A percentile compares a stretch with the other conserved stretches of the same genome.
These are phyloP conservation scores for Arion vulgaris DNA, from an alignment of 1,140 invertebrate species.

Conservation along the genomic window DNA sequence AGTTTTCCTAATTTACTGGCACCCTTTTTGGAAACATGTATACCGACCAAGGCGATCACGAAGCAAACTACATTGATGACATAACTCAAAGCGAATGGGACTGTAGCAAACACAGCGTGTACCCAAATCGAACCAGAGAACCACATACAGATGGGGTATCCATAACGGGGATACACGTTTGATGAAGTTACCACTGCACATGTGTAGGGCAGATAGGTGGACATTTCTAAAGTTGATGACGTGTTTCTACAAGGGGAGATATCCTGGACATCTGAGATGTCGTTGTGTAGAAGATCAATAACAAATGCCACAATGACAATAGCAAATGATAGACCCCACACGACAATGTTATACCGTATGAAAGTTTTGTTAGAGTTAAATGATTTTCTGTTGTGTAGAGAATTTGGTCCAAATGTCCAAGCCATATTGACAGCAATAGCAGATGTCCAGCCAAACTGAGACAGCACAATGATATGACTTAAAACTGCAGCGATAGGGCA, in stretches of 20 bases:
- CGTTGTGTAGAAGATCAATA: neutral
- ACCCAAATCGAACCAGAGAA: neutral
- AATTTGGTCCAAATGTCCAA: neutral
- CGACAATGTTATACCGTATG: neutral
- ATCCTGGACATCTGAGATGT: neutral
- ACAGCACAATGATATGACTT: neutral
- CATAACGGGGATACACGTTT: neutral
- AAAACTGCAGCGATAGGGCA: neutral
- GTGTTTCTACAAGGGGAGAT: neutral
- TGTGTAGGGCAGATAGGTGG: neutral
- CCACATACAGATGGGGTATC: neutral
- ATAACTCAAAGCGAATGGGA: neutral
- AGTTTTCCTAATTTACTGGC: neutral
- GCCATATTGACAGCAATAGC: neutral
- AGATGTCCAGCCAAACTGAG: neutral
- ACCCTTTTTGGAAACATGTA: neutral
- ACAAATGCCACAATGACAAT: neutral
- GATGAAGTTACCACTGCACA: neutral
- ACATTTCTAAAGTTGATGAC: neutral
- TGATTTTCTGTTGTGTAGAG: neutral
- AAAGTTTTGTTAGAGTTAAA: neutral
- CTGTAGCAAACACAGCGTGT: neutral
- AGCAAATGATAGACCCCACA: neutral
- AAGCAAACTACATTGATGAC: constrained; percentile 6
- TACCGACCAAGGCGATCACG: neutral